Percentiles rank a stretch among this genome's conserved stretches.
Conservation (phyloP, 2,113 vertebrate species). For the Charina bottae region DNA sequence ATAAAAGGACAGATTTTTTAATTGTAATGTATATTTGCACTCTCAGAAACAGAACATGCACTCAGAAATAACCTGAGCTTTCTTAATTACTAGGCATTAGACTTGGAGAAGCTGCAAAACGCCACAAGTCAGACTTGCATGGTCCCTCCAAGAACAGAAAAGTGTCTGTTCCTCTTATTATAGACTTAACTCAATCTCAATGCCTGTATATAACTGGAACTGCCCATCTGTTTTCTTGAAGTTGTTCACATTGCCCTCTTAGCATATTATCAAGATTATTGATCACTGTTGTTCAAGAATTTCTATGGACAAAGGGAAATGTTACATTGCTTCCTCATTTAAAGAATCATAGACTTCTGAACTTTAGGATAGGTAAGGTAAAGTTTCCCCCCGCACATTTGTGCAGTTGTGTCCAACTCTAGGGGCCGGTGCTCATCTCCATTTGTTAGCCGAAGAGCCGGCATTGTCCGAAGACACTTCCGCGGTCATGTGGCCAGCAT, state of each 20-base stretch:
- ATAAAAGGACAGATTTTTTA: background rate
- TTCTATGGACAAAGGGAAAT: background rate
- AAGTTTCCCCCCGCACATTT: no score
- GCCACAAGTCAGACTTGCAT: background rate
- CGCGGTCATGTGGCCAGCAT: no score
- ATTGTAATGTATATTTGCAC: background rate
- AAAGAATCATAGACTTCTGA: background rate
- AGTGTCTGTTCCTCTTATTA: background rate
- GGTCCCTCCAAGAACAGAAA: background rate
- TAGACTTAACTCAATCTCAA: background rate
- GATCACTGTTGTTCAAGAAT: background rate
- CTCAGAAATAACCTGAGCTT: background rate
- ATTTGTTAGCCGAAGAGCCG: no score
- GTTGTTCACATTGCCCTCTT: no score
- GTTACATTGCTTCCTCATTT: background rate
- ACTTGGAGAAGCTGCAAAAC: background rate
- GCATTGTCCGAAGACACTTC: no score
- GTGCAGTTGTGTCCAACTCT: no score
- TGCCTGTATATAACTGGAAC: background rate
- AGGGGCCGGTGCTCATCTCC: no score
- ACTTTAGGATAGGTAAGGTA: background rate
- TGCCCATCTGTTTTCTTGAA: background rate
- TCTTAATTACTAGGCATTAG: background rate
- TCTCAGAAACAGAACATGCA: background rate
- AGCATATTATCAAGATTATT: background rate